Base-by-base conservation (phyloP, 2,113 vertebrate species). In the Atrichornis clamosus region DNA sequence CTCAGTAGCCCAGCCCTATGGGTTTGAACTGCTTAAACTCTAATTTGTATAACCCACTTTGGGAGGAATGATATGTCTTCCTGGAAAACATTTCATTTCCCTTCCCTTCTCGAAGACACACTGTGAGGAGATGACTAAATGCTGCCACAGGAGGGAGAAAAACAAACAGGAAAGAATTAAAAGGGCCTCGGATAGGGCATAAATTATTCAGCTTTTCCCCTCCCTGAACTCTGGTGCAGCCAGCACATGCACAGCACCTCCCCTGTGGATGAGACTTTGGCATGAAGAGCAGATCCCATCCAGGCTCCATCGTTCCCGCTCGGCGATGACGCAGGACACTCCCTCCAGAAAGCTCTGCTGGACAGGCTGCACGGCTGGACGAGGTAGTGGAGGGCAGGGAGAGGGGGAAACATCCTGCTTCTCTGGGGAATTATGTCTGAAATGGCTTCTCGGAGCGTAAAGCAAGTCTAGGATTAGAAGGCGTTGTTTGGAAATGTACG, bases 121-220 rank as follows among this genome's bases (percentile, higher is more conserved):
- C 56, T 49, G 59, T 27, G 75, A 95, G 77, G 92, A 93, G 93
- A 95, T 95, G 94, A 95, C 94, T 95, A 95, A 96, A 94, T 11
- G 30, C 96, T 96, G 93, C 96, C 96, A 97, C 93, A 97, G 95
- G 90, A 96, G 94, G 93, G 91, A 96, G 95, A 84, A 95, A 97
- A 97, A 92, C 90, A 97, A 96, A 94, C 93, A 95, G 88, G 94
- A 93, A 96, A 96, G 90, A 94, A 94, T 87, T 64, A 86, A 90
- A 90, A 86, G 62, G 83, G 79, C 92, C 75, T 96, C 11, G 0
- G 84, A 84, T 85, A 69, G 88, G 88, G 49, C 92, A 94, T 94
- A 89, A 97, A 96, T 97, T 96, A 95, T 67, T 75, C 88, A 93
- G 64, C 60, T 94, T 73, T 93, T 95, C 96, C 93, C 93, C 88